Conservation (phyloP, 2,113 vertebrate species). For the Corythoichthys intestinalis region DNA sequence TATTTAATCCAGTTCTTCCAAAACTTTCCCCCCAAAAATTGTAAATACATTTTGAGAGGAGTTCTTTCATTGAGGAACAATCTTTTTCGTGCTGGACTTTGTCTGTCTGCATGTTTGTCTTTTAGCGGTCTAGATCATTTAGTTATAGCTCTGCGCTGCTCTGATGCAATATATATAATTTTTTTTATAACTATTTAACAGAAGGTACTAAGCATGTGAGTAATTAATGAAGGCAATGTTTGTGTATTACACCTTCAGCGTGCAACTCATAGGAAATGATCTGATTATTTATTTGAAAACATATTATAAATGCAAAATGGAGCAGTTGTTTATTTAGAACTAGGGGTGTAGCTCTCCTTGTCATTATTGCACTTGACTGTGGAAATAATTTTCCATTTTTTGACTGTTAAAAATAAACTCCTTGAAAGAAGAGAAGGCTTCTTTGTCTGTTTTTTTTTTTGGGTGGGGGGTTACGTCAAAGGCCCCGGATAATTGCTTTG, state of each 20-base stretch:
- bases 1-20: constrained; percentile 61
- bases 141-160: constrained; percentile 49
- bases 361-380: constrained; percentile 67
- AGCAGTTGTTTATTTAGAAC: constrained; percentile 32
- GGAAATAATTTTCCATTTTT: constrained; percentile 67
- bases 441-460: background rate
- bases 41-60: constrained; percentile 11
- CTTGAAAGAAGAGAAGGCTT: constrained; percentile 33
- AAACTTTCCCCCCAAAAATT: constrained; percentile 8
- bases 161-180: constrained; percentile 49
- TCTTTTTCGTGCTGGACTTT: constrained; percentile 12
- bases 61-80: constrained; percentile 17
- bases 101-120: constrained; percentile 43
- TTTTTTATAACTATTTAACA: constrained; percentile 36
- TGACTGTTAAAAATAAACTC: constrained; percentile 70
- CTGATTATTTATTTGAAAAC: constrained; percentile 69
- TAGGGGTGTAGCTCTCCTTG: constrained; percentile 15
- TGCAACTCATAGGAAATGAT: constrained; percentile 41
- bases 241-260: constrained; percentile 46
- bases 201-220: constrained; percentile 55
- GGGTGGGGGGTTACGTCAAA: no score
- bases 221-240: constrained; percentile 65
- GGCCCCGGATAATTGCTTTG: no score
- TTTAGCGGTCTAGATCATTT: constrained; percentile 35
- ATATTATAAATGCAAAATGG: constrained; percentile 53